Base-by-base conservation (phyloP, 2,113 vertebrate genomes). In the Ellobius talpinus region DNA sequence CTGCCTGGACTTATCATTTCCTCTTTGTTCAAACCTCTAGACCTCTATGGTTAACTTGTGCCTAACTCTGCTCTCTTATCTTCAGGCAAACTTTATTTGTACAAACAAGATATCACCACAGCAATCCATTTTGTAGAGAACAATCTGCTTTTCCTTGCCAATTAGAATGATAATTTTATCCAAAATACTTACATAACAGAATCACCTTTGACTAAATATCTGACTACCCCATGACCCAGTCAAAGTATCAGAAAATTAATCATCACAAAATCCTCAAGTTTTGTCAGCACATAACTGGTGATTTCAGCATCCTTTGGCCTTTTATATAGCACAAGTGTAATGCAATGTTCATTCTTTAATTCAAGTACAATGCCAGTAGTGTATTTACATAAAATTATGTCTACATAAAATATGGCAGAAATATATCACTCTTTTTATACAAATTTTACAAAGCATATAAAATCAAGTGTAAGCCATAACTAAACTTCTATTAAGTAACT, bases 141-240 rank as follows among this genome's bases (percentile, higher is more conserved):
- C 14, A 77, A 39, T 76, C 16, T 58, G 33, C 5, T 73, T 78
- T 95, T 73, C 3, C 66, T 86, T 79, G 89, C 16, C 16, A 89
- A 89, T 77, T 42, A 76, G 76, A 93, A 42, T 91, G 6, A 55
- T 89, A 81, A 65, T 87, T 9, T 93, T 26, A 86, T 47, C 23
- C 5, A 16, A 33, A 93, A 33, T 14, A 16, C 45, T 78, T 72
- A 39, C 5, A 79, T 52, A 86, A 68, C 2, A 92, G 55, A 93
- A 61, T 55, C 76, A 73, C 23, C 7, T 91, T 81, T 74, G 23
- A 89, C 47, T 61, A 91, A 96, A 89, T 68, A 89, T 91, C 23
- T 82, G n/a, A 52, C 21, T 36, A 77, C 2, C 11, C 50, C 1
- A 31, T 77, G 65, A 11, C 7, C 17, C 13, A 89, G 0, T 63